A percentile compares a stretch with the other conserved stretches of the same genome.
Conservation (phyloP, 2,888 invertebrate species). For the Cylloceria caligata region DNA sequence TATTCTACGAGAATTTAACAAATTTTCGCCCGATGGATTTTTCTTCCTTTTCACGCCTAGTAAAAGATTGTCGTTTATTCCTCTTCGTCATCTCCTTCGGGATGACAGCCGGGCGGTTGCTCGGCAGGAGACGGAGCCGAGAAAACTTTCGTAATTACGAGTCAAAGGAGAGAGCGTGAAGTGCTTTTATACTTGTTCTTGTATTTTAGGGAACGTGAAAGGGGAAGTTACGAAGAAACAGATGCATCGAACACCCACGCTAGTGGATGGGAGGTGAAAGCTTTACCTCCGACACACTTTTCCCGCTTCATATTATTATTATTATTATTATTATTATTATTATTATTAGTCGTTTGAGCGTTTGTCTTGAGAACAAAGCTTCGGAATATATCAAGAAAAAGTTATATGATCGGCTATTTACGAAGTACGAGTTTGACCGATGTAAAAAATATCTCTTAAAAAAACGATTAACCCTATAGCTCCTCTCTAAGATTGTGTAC, state of each 20-base stretch:
- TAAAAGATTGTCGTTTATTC: not conserved
- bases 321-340: not conserved
- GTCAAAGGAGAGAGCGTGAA: conserved; percentile 33
- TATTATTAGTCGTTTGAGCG: no score
- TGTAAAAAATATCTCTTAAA: no score
- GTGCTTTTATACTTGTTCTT: conserved; percentile 10
- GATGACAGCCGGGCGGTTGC: not conserved
- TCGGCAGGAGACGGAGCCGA: conserved; percentile 54
- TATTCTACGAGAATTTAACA: not conserved
- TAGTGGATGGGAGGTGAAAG: not conserved
- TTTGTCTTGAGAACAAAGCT: not conserved
- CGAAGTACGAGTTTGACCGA: no score
- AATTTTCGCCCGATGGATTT: not conserved
- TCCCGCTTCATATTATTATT: not conserved
- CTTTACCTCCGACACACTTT: not conserved
- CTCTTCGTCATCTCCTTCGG: not conserved
- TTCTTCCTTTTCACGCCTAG: not conserved
- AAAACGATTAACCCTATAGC: no score
- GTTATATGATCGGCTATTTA: no score
- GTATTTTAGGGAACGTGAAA: not conserved
- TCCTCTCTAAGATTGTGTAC: no score
- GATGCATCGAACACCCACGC: conserved; percentile 10
- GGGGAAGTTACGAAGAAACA: conserved; percentile 17
- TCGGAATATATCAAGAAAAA: not conserved
- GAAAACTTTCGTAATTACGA: conserved; percentile 58